Evolutionary conservation across 2,113 vertebrate genomes (phyloP), one percentile per base, ranked within the genome.

Genomic region (Myxocyprinus asiaticus): DNA sequence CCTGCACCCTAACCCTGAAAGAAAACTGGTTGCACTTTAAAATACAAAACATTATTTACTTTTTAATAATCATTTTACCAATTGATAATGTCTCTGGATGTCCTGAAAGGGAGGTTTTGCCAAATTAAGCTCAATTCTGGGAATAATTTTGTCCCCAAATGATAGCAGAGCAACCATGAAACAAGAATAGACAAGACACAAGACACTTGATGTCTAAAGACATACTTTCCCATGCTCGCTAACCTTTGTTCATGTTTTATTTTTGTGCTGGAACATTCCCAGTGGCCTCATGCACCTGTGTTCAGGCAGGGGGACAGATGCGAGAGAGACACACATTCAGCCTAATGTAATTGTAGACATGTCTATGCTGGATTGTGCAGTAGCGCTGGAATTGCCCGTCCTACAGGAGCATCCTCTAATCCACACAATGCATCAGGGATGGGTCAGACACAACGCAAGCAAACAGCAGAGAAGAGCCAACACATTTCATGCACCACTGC

Each of bases 231-330:
- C 22, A 71, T 73, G 79, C 48, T 47, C 48, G 58, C 67, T 55
- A 63, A 33, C 22, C 22, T 83, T 76, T 80, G 59, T 83, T 71
- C 71, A 56, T 63, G 74, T 84, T 85, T 83, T 63, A 67, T 58
- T 74, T 77, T 74, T 77, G 48, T 74, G 45, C 74, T n/a, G 11
- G 45, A 69, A 47, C 66, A 71, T 22, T 78, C 79, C 69, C 69
- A 70, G 5, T 55, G 71, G 66, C 59, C 83, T 43, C 56, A 62
- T 65, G 78, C 59, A 70, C 76, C 50, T 63, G 62, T 11, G 64
- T 17, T 62, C 70, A 56, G 22, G 22, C 22, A 33, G 48, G 42
- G 51, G 69, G 55, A 55, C 48, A 71, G 83, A 82, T 80, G 78
- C 75, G 42, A 47, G 8, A 42, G 51, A 81, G 22, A 33, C n/a